Conservation (phyloP, 2,113 vertebrate species). For the Chinchilla lanigera region DNA sequence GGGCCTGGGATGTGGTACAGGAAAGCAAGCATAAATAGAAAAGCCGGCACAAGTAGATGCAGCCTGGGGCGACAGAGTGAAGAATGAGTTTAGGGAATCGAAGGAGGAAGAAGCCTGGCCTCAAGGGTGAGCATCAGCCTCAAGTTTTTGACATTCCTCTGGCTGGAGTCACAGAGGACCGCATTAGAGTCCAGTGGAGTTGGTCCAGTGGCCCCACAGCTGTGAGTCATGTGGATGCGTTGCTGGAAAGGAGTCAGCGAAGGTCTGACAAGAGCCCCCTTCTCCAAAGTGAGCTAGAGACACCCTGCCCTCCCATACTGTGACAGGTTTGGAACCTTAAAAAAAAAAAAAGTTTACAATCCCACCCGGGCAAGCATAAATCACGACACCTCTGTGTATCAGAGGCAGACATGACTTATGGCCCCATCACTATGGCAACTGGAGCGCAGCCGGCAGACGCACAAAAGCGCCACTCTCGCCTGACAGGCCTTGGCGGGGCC, state of each 20-base stretch:
- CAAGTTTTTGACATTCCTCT: neutral
- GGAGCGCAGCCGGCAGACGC: conserved; percentile 69
- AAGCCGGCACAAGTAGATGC: neutral
- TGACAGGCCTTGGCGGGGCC: conserved; percentile 84
- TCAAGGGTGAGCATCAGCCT: neutral
- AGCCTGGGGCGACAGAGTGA: neutral
- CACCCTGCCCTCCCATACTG: conserved; percentile 15
- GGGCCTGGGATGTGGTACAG: neutral
- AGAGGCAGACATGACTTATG: conserved; percentile 85
- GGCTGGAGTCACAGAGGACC: neutral
- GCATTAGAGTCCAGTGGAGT: neutral
- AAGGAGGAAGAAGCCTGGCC: neutral
- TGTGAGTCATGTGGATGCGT: neutral
- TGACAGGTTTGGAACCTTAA: conserved; percentile 77
- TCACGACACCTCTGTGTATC: conserved; percentile 81
- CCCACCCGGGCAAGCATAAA: conserved; percentile 82
- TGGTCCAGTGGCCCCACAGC: neutral
- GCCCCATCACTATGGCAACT: conserved; percentile 87
- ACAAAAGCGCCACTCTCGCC: conserved; percentile 83
- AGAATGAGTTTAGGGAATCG: neutral
- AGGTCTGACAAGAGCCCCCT: neutral
- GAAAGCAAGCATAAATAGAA: neutral
- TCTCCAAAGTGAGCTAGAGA: neutral
- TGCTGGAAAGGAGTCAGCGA: neutral
- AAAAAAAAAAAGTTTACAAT: conserved; percentile 83